These are phyloP conservation scores for Drosophila nr. perissopoda DNA, from an alignment of 2,888 invertebrate genomes.

Conservation along the genomic window DNA sequence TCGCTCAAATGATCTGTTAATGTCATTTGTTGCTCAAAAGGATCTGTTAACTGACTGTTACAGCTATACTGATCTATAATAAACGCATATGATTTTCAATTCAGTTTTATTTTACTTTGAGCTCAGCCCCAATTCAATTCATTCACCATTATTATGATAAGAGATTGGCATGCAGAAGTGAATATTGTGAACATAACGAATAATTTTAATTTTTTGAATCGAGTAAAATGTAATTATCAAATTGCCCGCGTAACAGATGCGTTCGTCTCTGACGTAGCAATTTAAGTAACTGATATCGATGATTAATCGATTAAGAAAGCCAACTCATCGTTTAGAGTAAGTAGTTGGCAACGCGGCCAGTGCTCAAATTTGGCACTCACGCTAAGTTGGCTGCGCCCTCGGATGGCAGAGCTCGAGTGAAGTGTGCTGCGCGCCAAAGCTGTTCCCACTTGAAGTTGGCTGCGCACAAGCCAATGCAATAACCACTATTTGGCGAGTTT, in stretches of 20 bases:
- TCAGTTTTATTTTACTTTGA: background rate
- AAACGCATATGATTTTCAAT: background rate
- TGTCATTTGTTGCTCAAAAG: slow-evolving; percentile 2
- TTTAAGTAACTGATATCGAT: background rate
- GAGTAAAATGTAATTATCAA: background rate
- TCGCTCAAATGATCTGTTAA: slow-evolving; percentile 36
- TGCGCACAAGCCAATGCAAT: background rate
- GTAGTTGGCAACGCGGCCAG: slow-evolving; percentile 45
- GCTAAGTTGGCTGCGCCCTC: slow-evolving; percentile 20
- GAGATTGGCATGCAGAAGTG: background rate
- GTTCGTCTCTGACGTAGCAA: background rate
- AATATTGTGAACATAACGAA: background rate
- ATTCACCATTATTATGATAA: background rate
- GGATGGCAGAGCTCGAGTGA: background rate
- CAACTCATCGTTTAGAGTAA: background rate
- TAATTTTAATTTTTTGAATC: background rate
- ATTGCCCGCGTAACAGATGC: background rate
- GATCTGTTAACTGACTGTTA: slow-evolving; percentile 20
- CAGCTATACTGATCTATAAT: slow-evolving; percentile 3
- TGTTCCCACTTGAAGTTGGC: slow-evolving; percentile 48
- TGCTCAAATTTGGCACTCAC: slow-evolving; percentile 4
- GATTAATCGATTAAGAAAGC: background rate
- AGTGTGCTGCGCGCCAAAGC: slow-evolving; percentile 9
- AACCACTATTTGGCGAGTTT: slow-evolving; percentile 36
- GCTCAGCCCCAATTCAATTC: background rate